Percentiles rank a stretch among this genome's conserved stretches.
Evolutionary conservation across 2,888 invertebrate species (phyloP).

Genomic region (Margaritifera margaritifera): DNA sequence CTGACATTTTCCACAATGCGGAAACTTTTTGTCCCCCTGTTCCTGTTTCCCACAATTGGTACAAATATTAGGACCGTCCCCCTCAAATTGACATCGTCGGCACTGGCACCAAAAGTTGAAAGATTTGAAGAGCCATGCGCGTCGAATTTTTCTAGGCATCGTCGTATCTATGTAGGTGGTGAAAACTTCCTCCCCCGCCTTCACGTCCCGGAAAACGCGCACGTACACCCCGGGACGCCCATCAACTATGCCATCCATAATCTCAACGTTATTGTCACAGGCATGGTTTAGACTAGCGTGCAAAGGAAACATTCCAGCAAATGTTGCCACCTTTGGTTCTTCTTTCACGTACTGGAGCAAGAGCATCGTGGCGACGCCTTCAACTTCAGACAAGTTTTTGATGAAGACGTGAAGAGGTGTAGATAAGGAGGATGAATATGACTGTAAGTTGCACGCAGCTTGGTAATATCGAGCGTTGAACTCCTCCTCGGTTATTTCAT

Average conservation of each 20-base stretch:
- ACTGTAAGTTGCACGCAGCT: conserved; percentile 65
- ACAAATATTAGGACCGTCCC: conserved; percentile 54
- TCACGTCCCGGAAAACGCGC: conserved; percentile 53
- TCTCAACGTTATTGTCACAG: conserved; percentile 63
- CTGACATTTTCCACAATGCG: conserved; percentile 60
- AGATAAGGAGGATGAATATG: conserved; percentile 48
- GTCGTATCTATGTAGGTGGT: conserved; percentile 65
- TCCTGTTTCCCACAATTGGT: conserved; percentile 55
- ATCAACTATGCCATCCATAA: conserved; percentile 52
- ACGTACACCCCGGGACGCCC: conserved; percentile 57
- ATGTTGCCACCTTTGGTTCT: conserved; percentile 48
- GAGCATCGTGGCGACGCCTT: conserved; percentile 42
- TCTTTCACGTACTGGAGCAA: conserved; percentile 45
- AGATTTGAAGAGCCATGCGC: conserved; percentile 65
- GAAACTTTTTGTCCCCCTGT: conserved; percentile 48
- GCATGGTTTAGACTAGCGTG: conserved; percentile 67
- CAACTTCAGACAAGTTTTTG: conserved; percentile 32
- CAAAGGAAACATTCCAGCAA: conserved; percentile 63
- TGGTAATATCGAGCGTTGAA: conserved; percentile 64
- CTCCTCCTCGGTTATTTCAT: conserved; percentile 57
- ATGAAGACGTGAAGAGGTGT: conserved; percentile 56
- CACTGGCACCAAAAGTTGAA: conserved; percentile 69
- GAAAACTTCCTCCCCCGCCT: conserved; percentile 57
- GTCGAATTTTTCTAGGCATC: conserved; percentile 56
- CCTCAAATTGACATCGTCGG: conserved; percentile 59